Evolutionary conservation across 2,888 invertebrate genomes (phyloP).

Genomic region (Phrixothrix hirtus): DNA sequence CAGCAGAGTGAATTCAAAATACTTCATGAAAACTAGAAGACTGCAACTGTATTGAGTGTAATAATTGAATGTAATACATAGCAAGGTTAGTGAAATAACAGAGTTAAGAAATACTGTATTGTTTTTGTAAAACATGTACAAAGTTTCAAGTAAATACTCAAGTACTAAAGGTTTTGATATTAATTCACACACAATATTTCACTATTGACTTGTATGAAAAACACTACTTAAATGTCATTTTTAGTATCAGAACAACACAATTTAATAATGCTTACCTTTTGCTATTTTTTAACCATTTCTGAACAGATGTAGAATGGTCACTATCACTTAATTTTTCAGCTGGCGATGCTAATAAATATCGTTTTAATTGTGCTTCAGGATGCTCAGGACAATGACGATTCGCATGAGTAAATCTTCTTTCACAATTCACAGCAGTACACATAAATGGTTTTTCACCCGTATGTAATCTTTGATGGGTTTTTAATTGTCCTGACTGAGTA

Average conservation of each 20-base stretch:
- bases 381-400: conserved; percentile 76
- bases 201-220: too few species aligned
- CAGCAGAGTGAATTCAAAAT: too few species aligned
- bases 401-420: conserved; percentile 73
- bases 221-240: not conserved
- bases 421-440: conserved; percentile 66
- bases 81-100: too few species aligned
- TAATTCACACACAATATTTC: too few species aligned
- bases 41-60: too few species aligned
- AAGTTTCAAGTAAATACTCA: too few species aligned
- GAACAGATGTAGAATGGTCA: conserved; percentile 30
- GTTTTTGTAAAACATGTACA: too few species aligned
- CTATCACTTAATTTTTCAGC: conserved; percentile 51
- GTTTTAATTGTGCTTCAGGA: conserved; percentile 62
- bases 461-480: conserved; percentile 76
- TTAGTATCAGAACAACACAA: conserved; percentile 18
- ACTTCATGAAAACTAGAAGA: too few species aligned
- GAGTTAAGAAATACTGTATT: too few species aligned
- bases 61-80: too few species aligned
- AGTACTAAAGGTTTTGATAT: too few species aligned
- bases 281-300: conserved; percentile 57
- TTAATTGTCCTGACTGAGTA: conserved; percentile 76
- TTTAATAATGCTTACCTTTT: conserved; percentile 48
- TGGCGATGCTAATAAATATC: conserved; percentile 45
- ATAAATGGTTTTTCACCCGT: conserved; percentile 78